phyloP scores from a whole-genome alignment of 2,113 vertebrate species.

The Lampris megalopsis region DNA sequence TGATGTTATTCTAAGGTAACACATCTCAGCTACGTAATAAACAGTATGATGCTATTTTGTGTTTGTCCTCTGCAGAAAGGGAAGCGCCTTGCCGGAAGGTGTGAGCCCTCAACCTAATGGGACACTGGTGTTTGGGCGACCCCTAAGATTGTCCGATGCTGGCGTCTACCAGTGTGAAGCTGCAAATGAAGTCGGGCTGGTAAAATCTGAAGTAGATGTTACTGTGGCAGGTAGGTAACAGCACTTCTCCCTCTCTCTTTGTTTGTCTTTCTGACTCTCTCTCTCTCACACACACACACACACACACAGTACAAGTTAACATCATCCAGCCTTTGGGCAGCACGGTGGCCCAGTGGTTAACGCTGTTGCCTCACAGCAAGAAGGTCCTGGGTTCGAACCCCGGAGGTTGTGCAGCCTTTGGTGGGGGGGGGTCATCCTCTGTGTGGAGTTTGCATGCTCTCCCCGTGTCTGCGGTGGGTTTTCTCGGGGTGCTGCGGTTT shows the following conservation, averaged over 20 bases:
- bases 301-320: neutral
- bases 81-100: constrained; percentile 81
- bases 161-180: constrained; percentile 87
- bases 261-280: neutral
- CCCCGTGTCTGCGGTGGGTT: no score
- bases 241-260: neutral
- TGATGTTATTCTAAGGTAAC: no score
- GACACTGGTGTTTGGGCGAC: constrained; percentile 82
- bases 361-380: no score
- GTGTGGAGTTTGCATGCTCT: no score
- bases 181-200: constrained; percentile 80
- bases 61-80: constrained; percentile 75
- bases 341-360: no score
- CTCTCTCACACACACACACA: neutral
- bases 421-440: no score
- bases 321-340: no score
- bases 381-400: no score
- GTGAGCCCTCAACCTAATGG: constrained; percentile 76
- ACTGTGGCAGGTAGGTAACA: constrained; percentile 77
- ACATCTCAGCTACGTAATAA: neutral
- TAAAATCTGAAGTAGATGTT: constrained; percentile 73
- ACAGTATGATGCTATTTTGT: neutral
- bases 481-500: no score
- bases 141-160: constrained; percentile 75
- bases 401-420: no score